Evolutionary conservation across 2,888 invertebrate species (phyloP), one percentile per base, ranked within the genome.

Genomic region (Miltochrista miniata): DNA sequence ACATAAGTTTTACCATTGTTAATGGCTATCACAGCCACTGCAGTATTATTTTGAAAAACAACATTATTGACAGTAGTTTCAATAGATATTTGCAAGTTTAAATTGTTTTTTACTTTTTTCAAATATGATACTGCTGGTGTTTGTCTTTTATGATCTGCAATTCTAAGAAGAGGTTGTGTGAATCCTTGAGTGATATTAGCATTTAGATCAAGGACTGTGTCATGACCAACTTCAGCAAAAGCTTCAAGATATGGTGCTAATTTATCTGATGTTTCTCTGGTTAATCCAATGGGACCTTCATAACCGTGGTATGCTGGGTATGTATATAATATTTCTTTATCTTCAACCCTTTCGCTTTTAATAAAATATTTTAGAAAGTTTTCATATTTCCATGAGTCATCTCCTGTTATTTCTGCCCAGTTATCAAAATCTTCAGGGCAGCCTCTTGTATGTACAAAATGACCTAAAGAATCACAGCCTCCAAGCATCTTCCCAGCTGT

Each of bases 1-100:
- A 36, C 60, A 15, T 54, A 63, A 7, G 37, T 57, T 2, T 41
- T 1, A 7, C 39, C 48, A 0, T 56, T 8, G 5, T 55, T 38
- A 29, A 45, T 5, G 0, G 55, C 51, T 33, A 62, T 38, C 1
- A 69, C 67, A 5, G 46, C 58, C 8, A 52, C 42, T n/a, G 64
- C 67, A 8, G 12, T 40, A 0, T 50, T 46, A 29, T 39, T 41
- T 13, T 57, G 47, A 41, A 64, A 34, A 11, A 54, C 46, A 8
- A 69, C 48, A 49, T 45, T 67, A 5, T 34, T 43, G 0, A 57
- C 69, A 34, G n/a, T 8, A 1, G 62, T 54, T 11, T 68, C n/a
- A 35, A 35, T 55, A 1, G 54, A 56, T 7, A 64, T 36, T 34
- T 48, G 7, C 14, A 68, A 47, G 41, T 69, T 64, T 2, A 38